Percentiles rank a stretch among this genome's conserved stretches.
These are phyloP conservation scores for Camponotus fellah DNA, from an alignment of 2,888 invertebrate species.

Conservation along the genomic window DNA sequence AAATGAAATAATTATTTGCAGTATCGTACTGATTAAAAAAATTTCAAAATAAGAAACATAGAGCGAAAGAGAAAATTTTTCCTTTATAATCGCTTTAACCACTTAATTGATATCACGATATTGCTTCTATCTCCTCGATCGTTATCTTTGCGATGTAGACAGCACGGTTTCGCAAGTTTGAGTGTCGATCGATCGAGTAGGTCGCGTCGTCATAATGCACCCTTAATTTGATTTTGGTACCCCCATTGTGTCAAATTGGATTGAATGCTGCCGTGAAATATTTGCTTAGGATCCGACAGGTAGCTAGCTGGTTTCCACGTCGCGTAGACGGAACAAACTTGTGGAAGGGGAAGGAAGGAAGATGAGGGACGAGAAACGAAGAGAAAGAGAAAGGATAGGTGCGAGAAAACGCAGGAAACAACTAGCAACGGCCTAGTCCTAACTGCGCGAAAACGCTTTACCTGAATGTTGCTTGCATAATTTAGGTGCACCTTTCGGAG, in stretches of 20 bases:
- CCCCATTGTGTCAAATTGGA: conserved; percentile 80
- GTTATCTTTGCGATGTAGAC: conserved; percentile 19
- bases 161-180: conserved; percentile 1
- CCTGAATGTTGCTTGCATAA: conserved; percentile 83
- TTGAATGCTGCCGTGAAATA: conserved; percentile 80
- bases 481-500: conserved; percentile 76
- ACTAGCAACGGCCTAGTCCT: conserved; percentile 55
- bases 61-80: neutral
- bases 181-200: conserved; percentile 64
- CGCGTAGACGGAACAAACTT: conserved; percentile 34
- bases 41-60: neutral
- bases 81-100: neutral
- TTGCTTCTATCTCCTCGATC: neutral
- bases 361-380: conserved; percentile 15
- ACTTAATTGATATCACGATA: neutral
- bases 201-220: conserved; percentile 74
- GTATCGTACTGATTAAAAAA: neutral
- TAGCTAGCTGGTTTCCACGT: conserved; percentile 58
- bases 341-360: neutral
- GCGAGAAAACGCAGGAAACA: conserved; percentile 37
- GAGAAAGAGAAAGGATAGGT: conserved; percentile 25
- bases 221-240: conserved; percentile 80
- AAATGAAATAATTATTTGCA: neutral
- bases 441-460: conserved; percentile 74
- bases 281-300: conserved; percentile 79